These are phyloP conservation scores for Drosophila quinaria DNA, from an alignment of 2,888 invertebrate genomes.

Conservation along the genomic window DNA sequence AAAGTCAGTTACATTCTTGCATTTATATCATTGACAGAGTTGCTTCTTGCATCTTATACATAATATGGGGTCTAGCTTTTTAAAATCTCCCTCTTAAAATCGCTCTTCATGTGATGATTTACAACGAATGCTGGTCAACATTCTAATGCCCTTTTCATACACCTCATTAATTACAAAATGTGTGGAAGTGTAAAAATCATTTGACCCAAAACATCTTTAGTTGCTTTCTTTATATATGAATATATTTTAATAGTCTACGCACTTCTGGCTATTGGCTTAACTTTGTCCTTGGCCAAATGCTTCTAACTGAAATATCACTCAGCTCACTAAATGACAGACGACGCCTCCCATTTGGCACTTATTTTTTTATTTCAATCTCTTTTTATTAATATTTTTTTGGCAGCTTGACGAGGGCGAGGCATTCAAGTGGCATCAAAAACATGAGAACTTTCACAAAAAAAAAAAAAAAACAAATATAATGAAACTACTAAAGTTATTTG, in stretches of 20 bases:
- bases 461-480: conserved; percentile 1
- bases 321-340: conserved; percentile 12
- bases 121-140: no score
- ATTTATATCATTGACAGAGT: no score
- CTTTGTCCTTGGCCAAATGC: conserved; percentile 10
- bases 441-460: conserved; percentile 48
- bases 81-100: no score
- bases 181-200: not conserved
- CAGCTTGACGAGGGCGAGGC: conserved; percentile 57
- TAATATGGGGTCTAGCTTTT: not conserved
- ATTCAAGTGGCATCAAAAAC: conserved; percentile 55
- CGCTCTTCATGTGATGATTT: no score
- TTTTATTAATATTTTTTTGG: conserved; percentile 39
- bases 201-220: not conserved
- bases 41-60: no score
- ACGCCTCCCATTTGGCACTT: conserved; percentile 14
- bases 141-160: no score
- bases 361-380: conserved; percentile 10
- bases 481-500: conserved; percentile 48
- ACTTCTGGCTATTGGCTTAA: not conserved
- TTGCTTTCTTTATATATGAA: not conserved
- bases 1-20: not conserved
- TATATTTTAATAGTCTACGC: not conserved
- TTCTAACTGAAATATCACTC: conserved; percentile 13
- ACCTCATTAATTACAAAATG: not conserved